Evolutionary conservation across 2,113 vertebrate genomes (phyloP).

Genomic region (Capreolus pygargus): DNA sequence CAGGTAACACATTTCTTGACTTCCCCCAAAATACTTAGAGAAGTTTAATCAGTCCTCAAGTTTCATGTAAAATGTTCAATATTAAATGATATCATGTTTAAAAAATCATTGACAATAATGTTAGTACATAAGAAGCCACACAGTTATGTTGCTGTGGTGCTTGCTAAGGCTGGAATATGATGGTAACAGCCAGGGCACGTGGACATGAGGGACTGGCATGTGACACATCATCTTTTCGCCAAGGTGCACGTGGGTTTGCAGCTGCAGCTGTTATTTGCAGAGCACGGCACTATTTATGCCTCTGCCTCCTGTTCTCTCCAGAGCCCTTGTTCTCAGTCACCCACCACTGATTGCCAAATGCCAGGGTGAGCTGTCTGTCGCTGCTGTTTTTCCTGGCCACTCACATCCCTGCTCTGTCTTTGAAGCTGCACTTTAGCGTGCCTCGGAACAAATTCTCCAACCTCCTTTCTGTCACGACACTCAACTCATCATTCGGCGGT

Average conservation of each 20-base stretch:
- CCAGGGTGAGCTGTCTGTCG: not conserved
- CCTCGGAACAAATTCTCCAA: not conserved
- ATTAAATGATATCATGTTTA: not conserved
- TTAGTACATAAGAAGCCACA: too few relatives aligned
- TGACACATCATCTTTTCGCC: not conserved
- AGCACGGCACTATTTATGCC: constrained; percentile 45
- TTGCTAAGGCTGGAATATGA: not conserved
- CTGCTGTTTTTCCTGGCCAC: not conserved
- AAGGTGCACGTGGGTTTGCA: not conserved
- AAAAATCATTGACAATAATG: not conserved
- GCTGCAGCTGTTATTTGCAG: constrained; percentile 60
- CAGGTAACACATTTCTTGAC: not conserved
- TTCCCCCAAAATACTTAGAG: not conserved
- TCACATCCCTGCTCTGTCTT: not conserved
- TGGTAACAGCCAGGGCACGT: not conserved
- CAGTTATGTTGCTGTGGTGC: not conserved
- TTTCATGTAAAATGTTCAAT: not conserved
- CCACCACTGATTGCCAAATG: constrained; percentile 50
- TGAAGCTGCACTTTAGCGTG: not conserved
- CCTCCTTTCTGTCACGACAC: not conserved
- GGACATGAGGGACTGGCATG: not conserved
- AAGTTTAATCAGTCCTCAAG: not conserved
- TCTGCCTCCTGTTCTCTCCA: constrained; percentile 16
- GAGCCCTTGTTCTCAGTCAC: constrained; percentile 44
- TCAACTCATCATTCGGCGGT: not conserved